Evolutionary conservation across 1,140 invertebrate species (phyloP).

Genomic region (Lucilia sericata): DNA sequence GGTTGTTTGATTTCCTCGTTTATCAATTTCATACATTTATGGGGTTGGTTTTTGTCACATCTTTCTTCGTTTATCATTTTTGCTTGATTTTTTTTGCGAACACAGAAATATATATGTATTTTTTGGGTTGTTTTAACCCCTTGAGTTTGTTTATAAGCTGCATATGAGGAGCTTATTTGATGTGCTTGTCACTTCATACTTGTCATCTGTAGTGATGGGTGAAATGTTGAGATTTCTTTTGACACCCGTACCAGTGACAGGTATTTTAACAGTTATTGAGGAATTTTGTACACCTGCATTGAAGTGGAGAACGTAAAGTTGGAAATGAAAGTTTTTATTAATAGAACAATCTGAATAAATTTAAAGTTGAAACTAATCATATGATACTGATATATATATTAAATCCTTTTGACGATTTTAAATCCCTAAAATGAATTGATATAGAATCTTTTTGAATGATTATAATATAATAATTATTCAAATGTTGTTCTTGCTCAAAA

Average conservation of each 20-base stretch:
- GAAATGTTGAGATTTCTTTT: conserved; percentile 27
- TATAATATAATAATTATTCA: too few relatives aligned
- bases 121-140: neutral
- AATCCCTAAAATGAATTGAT: too few relatives aligned
- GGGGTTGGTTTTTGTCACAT: conserved; percentile 35
- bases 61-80: neutral
- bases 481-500: too few relatives aligned
- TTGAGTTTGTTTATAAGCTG: neutral
- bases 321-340: neutral
- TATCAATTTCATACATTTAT: conserved; percentile 44
- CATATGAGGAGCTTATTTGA: conserved; percentile 25
- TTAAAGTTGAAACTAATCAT: too few relatives aligned
- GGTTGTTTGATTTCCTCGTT: conserved; percentile 14
- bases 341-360: neutral
- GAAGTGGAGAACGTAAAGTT: neutral
- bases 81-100: neutral
- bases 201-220: conserved; percentile 1
- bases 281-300: neutral
- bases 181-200: neutral
- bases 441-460: too few relatives aligned
- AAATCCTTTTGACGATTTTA: too few relatives aligned
- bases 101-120: neutral
- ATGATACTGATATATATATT: too few relatives aligned
- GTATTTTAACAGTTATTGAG: conserved; percentile 7
- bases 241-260: conserved; percentile 16